Base-by-base conservation (phyloP, 2,888 invertebrate genomes). In the Agrenia bidenticulata region DNA sequence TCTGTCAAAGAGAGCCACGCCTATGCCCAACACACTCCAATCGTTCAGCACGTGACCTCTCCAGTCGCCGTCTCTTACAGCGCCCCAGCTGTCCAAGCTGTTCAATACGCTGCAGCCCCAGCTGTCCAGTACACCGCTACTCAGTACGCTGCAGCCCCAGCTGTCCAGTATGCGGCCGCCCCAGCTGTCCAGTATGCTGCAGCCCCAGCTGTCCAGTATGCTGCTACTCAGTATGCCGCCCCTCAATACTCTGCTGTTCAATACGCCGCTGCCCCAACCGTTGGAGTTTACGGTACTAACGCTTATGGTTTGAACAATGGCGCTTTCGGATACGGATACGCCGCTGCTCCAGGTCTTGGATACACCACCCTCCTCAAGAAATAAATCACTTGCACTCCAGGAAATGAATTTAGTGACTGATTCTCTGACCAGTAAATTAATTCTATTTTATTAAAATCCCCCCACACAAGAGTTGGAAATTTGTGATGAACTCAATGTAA, bases 1-100 rank as follows among this genome's bases (percentile, higher is more conserved):
- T 82, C 81, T 75, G 81, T 82, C 50, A 79, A 81, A 54, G 83
- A 84, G 78, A 81, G 81, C 67, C 83, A 83, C 75, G 83, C 83
- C 19, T 83, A 83, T 77, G 79, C 81, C 63, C 79, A 80, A 26
- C 76, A 81, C 72, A 76, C 78, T 70, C 82, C 82, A 62, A 77
- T 81, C 50, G 77, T 82, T 61, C 73, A 73, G 66, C 77, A 79
- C 67, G 78, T 80, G 17, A 75, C 77, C 56, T 74, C 77, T 42
- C 80, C 80, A 59, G 79, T 80, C 45, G 80, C 78, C 63, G 79
- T 81, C 63, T 77, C 78, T 67, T 79, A 80, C 78, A 67, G 72
- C 65, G n/a, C n/a, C 49, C 49, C 51, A 21, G 23, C 23, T 26
- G 50, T 37, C 15, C 19, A 45, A 17, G 42, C 55, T 32, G 15